A percentile compares a stretch with the other conserved stretches of the same genome.
Conservation (phyloP, 2,797 vertebrate genomes). For the Anolis apletophallus region DNA sequence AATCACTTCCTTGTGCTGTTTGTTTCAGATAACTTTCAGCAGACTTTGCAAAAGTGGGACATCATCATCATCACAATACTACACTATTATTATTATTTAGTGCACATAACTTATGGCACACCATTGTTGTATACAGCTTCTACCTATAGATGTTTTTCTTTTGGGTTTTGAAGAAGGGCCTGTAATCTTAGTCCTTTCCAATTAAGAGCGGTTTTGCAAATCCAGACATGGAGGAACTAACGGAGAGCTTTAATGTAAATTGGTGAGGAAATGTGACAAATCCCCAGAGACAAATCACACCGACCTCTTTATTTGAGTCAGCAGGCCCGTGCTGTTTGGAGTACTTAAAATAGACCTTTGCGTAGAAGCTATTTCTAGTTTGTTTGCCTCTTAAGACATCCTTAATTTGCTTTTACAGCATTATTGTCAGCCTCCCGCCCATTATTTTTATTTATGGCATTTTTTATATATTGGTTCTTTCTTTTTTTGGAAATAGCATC, state of each 20-base stretch:
- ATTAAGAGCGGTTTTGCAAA: neutral
- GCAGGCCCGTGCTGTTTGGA: neutral
- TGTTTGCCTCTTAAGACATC: neutral
- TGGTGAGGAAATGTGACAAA: constrained; percentile 32
- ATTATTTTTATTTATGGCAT: neutral
- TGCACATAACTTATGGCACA: neutral
- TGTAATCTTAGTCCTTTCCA: neutral
- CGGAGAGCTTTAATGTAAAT: constrained; percentile 11
- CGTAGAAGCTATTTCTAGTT: neutral
- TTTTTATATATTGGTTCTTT: neutral
- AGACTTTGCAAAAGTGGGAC: neutral
- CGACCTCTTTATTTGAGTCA: constrained; percentile 37
- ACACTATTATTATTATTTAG: too few species aligned
- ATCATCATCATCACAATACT: too few species aligned
- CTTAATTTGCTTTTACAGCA: neutral
- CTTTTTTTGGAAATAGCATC: neutral
- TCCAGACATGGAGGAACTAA: neutral
- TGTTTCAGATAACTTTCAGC: neutral
- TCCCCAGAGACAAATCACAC: neutral
- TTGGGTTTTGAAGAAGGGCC: neutral
- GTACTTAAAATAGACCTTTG: constrained; percentile 19
- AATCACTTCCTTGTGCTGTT: neutral
- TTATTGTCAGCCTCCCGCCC: neutral
- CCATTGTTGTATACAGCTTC: neutral
- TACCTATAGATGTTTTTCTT: neutral